Base-by-base conservation (phyloP, 2,113 vertebrate genomes). In the Caranx ignobilis region DNA sequence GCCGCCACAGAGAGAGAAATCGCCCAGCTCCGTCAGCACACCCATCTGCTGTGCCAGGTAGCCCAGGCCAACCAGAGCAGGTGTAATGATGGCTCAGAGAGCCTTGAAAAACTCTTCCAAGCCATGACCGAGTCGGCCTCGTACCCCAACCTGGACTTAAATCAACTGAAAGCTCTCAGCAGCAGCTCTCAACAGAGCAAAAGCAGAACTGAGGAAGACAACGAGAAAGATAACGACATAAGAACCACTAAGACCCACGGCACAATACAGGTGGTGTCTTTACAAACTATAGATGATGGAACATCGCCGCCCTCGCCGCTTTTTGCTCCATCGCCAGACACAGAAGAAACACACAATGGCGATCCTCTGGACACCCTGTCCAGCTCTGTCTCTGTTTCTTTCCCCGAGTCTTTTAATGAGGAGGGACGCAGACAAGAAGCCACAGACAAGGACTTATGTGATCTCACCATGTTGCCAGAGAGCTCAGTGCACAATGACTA, bases 21-120 rank as follows among this genome's bases (percentile, higher is more conserved):
- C 2, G 61, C 89, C 13, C 91, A 93, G 82, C 87, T 95, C 13
- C 78, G 86, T 21, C 91, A 93, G 70, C 93, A 94, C 71, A 79
- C 89, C 3, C 65, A 89, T 6, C 88, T 93, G 35, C 88, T 94
- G 21, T 93, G 91, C 60, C 87, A 87, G 73, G 90, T 81, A 0
- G 77, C 81, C 9, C 86, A 85, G 45, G 68, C 67, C 32, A 71
- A 72, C 45, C 60, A 65, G 35, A 65, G 37, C 12, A 11, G 35
- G 0, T 34, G 39, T 50, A 55, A n/a, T 0, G 16, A 78, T 4
- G 64, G 71, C 39, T 67, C 71, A 1, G 26, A 54, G 13, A 70
- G 71, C 75, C 83, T 93, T 10, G 76, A 85, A 5, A 81, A 81
- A 52, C 88, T 94, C 19, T 75, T 93, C 39, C 84, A 89, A 55